A percentile compares a stretch with the other conserved stretches of the same genome.
These are phyloP conservation scores for Mionectes macconnelli DNA, from an alignment of 2,113 vertebrate genomes.

Conservation along the genomic window DNA sequence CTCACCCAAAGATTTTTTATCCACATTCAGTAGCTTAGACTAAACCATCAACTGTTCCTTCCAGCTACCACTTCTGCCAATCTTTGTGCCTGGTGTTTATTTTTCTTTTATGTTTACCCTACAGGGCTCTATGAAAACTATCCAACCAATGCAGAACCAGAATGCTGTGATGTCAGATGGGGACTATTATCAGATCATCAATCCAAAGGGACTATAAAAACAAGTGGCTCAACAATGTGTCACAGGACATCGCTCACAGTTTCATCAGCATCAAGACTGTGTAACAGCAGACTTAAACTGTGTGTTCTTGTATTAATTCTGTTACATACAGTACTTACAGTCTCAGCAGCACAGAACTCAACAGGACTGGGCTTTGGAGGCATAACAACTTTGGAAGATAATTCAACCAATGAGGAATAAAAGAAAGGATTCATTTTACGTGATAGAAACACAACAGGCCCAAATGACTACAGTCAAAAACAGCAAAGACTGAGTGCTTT, in stretches of 20 bases:
- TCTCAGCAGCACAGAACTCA: conserved; percentile 92
- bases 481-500: conserved; percentile 60
- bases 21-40: neutral
- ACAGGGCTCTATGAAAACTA: conserved; percentile 93
- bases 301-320: conserved; percentile 95
- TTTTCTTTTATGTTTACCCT: neutral
- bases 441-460: conserved; percentile 51
- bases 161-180: conserved; percentile 97
- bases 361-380: conserved; percentile 85
- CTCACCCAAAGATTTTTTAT: neutral
- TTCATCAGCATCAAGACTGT: conserved; percentile 93
- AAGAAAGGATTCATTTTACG: conserved; percentile 19
- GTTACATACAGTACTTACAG: conserved; percentile 94
- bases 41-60: neutral
- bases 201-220: conserved; percentile 83
- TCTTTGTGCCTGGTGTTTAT: neutral
- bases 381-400: conserved; percentile 87
- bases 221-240: conserved; percentile 85
- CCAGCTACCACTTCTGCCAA: neutral
- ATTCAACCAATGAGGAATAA: conserved; percentile 90
- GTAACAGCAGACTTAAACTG: conserved; percentile 94
- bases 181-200: conserved; percentile 82
- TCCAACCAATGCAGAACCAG: conserved; percentile 87
- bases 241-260: conserved; percentile 88
- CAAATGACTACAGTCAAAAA: conserved; percentile 48